Base-by-base conservation (phyloP, 2,113 vertebrate genomes). In the Dasyprocta punctata region DNA sequence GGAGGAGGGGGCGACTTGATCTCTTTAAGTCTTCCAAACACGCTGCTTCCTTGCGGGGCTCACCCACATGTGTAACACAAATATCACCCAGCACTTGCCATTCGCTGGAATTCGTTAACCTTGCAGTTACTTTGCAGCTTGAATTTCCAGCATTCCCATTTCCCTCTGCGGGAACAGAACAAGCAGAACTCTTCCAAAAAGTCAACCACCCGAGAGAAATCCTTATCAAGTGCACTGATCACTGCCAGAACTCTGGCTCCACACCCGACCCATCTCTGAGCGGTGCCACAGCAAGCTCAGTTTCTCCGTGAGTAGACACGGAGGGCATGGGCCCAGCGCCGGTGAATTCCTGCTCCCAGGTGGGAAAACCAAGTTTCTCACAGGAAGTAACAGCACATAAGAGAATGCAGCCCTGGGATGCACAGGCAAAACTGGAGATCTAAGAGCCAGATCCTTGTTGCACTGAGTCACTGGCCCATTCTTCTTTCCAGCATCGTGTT, bases 61-160 rank as follows among this genome's bases (percentile, higher is more conserved):
- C 81, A n/a, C 19, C 3, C 8, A 60, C 0, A 22, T 1, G 0
- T 2, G 10, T 6, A 1, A 8, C 3, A 10, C 86, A 71, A 33
- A 33, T 36, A 5, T 17, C 86, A 65, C 14, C 38, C 41, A 10
- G 52, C 0, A 20, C 22, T 26, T 67, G 36, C 33, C 38, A 41
- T 22, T 67, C 30, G 1, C 58, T 36, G 11, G 30, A 44, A 75
- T 41, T 41, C 24, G 22, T 41, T 28, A 47, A 44, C 12, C 38
- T 47, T 33, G 65, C 7, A 13, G 56, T 52, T 22, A 81, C n/a
- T 78, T 60, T 49, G 7, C n/a, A 36, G 30, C 77, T 87, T 87
- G 54, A 36, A 75, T 30, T 75, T 82, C 65, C 69, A 60, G 8
- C 20, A 44, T n/a, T 87, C 44, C 26, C 77, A 58, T 49, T 63